A percentile compares a stretch with the other conserved stretches of the same genome.
phyloP scores from a whole-genome alignment of 2,113 vertebrate species.

The Picathartes gymnocephalus region DNA sequence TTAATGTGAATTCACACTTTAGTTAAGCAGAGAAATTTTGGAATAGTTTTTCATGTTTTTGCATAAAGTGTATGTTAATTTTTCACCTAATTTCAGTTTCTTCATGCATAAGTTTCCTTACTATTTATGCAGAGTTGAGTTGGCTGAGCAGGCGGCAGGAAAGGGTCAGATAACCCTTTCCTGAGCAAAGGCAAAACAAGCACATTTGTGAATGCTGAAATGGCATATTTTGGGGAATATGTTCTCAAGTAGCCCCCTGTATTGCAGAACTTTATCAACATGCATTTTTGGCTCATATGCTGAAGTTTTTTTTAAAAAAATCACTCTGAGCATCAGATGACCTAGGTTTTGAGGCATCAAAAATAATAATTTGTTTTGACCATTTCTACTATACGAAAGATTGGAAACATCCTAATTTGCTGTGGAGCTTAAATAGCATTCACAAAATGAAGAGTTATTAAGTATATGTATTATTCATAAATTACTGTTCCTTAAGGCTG shows the following conservation, averaged over 20 bases:
- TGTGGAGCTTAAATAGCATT: not conserved
- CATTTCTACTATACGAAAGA: not conserved
- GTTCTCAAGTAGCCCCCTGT: not conserved
- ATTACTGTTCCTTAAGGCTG: not conserved
- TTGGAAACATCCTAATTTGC: not conserved
- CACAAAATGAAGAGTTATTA: not conserved
- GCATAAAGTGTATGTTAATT: conserved; percentile 20
- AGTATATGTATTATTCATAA: not conserved
- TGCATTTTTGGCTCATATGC: not conserved
- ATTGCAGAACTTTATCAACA: not conserved
- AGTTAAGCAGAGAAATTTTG: not conserved
- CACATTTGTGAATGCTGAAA: not conserved
- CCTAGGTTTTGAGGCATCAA: not conserved
- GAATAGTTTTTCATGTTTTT: not conserved
- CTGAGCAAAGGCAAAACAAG: not conserved
- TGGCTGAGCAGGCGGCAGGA: not conserved
- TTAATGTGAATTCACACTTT: not conserved
- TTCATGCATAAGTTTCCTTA: conserved; percentile 17
- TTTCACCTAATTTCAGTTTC: conserved; percentile 32
- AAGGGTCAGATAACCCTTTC: conserved; percentile 14
- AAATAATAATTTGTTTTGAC: not conserved
- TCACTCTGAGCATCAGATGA: not conserved
- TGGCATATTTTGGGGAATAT: not conserved
- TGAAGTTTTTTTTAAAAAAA: not conserved
- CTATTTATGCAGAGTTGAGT: conserved; percentile 29